Base-by-base conservation (phyloP, 2,888 invertebrate genomes). In the Scaptomyza tumidula region DNA sequence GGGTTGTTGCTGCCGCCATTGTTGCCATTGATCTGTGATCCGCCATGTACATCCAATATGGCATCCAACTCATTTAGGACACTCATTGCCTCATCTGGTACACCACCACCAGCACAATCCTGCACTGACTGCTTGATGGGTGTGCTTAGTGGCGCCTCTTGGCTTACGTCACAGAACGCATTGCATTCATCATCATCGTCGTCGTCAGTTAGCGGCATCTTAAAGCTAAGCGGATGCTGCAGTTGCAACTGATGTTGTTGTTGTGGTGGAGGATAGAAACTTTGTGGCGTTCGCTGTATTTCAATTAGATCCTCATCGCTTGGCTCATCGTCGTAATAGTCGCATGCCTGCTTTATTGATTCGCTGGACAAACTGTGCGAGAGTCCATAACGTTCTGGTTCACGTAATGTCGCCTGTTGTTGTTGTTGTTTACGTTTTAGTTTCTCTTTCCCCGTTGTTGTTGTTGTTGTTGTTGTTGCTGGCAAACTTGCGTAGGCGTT, bases 61-160 rank as follows among this genome's bases (percentile, higher is more conserved):
- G 90, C 91, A 74, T 91, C 91, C 46, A 91, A 68, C 58, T 91
- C 91, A 50, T 89, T 89, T 3, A 91, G 75, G 33, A 91, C 90
- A 57, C 87, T 86, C 5, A 90, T 70, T 31, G 90, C 90, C 60
- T 91, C 90, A 13, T 86, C 84, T 2, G 81, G 64, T 56, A 74
- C 68, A 6, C 46, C 64, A 13, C 14, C 50, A 10, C 35, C 31
- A 33, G n/a, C n/a, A n/a, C n/a, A n/a, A n/a, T 33, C 33, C 10
- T 29, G 29, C 46, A n/a, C 46, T 13, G 63, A 19, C 53, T 75
- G 80, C 16, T 80, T 85, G 19, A 80, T 67, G 24, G 87, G 86
- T 37, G 84, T 86, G 35, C 84, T 84, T 29, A 84, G 10, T 3
- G 85, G 77, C 9, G 67, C 68, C 41, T 75, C 79, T 57, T 79